Evolutionary conservation across 2,888 invertebrate species (phyloP).

Genomic region (Chalcosyrphus nemorum): DNA sequence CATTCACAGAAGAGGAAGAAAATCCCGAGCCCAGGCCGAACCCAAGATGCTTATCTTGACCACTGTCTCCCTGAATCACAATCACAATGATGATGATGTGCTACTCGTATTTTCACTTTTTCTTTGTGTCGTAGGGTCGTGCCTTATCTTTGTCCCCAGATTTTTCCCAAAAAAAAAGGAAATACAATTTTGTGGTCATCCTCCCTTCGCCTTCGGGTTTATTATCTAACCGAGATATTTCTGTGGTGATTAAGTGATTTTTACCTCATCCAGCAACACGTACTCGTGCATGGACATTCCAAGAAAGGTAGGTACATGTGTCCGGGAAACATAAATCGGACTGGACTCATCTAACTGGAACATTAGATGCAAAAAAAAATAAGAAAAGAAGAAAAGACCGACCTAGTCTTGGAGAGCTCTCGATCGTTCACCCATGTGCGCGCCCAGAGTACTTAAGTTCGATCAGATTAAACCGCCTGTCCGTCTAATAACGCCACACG

Average conservation of each 20-base stretch:
- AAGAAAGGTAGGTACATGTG: conserved; percentile 18
- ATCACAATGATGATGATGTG: conserved; percentile 64
- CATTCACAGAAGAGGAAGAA: conserved; percentile 49
- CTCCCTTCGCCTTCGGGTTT: conserved; percentile 18
- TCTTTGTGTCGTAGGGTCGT: conserved; percentile 22
- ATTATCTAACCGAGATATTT: conserved; percentile 46
- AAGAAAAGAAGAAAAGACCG: too few relatives aligned
- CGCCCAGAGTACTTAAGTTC: conserved; percentile 55
- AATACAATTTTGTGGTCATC: conserved; percentile 54
- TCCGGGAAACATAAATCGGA: conserved; percentile 19
- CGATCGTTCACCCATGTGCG: conserved; percentile 47
- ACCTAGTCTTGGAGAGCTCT: conserved; percentile 29
- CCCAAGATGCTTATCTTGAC: conserved; percentile 68
- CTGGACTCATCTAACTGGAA: neutral
- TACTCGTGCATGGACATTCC: too few relatives aligned
- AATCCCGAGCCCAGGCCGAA: conserved; percentile 43
- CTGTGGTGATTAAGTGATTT: conserved; percentile 45
- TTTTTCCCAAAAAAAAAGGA: conserved; percentile 35
- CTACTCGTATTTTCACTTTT: conserved; percentile 66
- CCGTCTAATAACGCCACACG: conserved; percentile 63
- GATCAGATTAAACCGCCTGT: conserved; percentile 65
- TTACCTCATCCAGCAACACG: conserved; percentile 43
- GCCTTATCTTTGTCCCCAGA: conserved; percentile 46
- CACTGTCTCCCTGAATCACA: conserved; percentile 63
- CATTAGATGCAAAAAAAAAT: neutral